A percentile compares a stretch with the other conserved stretches of the same genome.
These are phyloP conservation scores for Eucidaris tribuloides DNA, from an alignment of 35 echinoderm and acorn worm genomes.

Conservation along the genomic window DNA sequence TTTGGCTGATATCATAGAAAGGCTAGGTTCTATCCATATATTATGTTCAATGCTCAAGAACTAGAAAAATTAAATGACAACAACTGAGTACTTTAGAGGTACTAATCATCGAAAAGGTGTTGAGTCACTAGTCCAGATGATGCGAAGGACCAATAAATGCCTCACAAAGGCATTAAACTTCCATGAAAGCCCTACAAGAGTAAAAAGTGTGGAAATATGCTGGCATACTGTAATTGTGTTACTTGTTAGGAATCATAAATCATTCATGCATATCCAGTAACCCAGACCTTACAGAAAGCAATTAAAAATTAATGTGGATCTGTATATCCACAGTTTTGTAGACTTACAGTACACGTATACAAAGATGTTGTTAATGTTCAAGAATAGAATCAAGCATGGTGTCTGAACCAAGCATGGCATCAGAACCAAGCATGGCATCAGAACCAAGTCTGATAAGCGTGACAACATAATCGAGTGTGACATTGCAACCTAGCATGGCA, in stretches of 20 bases:
- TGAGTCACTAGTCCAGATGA: slow-evolving; percentile 25
- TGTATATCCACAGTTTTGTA: not conserved
- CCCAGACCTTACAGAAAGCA: not conserved
- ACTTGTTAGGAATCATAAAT: not conserved
- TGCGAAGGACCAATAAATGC: slow-evolving; percentile 33
- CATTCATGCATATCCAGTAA: not conserved
- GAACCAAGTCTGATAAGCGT: too few relatives aligned
- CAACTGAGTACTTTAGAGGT: slow-evolving; percentile 31
- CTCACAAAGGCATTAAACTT: slow-evolving; percentile 32
- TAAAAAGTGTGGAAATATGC: slow-evolving; percentile 26
- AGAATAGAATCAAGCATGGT: too few relatives aligned
- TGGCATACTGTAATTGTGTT: not conserved
- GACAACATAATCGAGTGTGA: too few relatives aligned
- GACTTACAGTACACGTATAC: too few relatives aligned
- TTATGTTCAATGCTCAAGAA: slow-evolving; percentile 46
- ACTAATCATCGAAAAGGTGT: slow-evolving; percentile 37
- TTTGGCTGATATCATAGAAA: slow-evolving; percentile 45
- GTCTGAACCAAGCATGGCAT: too few relatives aligned
- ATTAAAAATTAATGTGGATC: not conserved
- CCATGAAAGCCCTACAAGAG: slow-evolving; percentile 16
- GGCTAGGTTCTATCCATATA: slow-evolving; percentile 28
- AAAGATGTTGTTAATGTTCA: too few relatives aligned
- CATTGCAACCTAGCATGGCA: too few relatives aligned
- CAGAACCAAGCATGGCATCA: too few relatives aligned
- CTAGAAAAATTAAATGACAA: slow-evolving; percentile 48